phyloP scores from a whole-genome alignment of 2,113 vertebrate genomes.

The Ceyx cyanopectus region DNA sequence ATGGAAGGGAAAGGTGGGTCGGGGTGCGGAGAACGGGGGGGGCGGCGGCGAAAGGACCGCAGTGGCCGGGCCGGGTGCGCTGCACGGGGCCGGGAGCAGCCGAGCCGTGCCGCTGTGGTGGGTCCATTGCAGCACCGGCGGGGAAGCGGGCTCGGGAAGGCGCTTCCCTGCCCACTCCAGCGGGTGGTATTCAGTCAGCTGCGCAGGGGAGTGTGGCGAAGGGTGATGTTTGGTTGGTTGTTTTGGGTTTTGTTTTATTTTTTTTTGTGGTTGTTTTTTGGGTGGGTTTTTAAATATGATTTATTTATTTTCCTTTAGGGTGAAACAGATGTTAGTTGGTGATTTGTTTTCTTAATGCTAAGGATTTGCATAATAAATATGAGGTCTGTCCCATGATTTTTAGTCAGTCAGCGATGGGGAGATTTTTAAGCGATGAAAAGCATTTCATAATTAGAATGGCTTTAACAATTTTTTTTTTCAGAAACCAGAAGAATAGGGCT shows the following conservation, averaged over 20 bases:
- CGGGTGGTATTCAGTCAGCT: constrained; percentile 34
- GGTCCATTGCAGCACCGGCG: constrained; percentile 72
- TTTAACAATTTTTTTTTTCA: not conserved
- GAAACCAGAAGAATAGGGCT: constrained; percentile 26
- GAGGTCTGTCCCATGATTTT: constrained; percentile 54
- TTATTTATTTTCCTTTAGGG: not conserved
- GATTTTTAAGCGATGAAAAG: not conserved
- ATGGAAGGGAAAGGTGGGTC: constrained; percentile 88
- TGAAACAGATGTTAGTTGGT: constrained; percentile 63
- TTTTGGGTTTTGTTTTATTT: not conserved
- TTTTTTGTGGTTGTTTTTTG: not conserved
- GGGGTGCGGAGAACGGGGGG: not conserved
- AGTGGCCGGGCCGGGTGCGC: constrained; percentile 61
- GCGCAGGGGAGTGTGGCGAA: constrained; percentile 41
- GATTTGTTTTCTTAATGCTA: constrained; percentile 63
- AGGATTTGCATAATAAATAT: constrained; percentile 59
- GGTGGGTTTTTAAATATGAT: not conserved
- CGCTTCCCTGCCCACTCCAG: constrained; percentile 58
- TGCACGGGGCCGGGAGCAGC: constrained; percentile 62
- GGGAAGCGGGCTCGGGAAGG: constrained; percentile 49
- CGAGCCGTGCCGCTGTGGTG: constrained; percentile 15
- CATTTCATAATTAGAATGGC: not conserved
- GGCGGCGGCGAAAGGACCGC: constrained; percentile 25
- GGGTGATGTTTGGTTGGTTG: not conserved
- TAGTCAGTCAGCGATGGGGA: not conserved